Conservation (phyloP, 2,113 vertebrate species). For the Australoheros scitulus region DNA sequence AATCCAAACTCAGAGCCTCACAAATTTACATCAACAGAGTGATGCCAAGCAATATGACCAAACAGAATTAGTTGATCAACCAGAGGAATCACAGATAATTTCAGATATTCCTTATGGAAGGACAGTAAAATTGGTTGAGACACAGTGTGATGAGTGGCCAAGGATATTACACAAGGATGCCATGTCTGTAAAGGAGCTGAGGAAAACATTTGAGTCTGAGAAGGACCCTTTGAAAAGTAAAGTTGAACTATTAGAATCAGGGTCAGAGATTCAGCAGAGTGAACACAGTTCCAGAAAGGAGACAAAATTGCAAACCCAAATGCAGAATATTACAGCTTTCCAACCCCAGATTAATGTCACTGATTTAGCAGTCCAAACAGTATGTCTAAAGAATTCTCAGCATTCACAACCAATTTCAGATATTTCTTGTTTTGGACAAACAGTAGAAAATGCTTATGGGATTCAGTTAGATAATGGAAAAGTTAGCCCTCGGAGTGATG, state of each 20-base stretch:
- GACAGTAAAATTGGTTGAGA: constrained; percentile 1
- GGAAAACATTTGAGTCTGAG: constrained; percentile 87
- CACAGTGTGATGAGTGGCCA: constrained; percentile 61
- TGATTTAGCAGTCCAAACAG: neutral
- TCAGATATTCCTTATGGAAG: constrained; percentile 3
- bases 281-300: constrained; percentile 20
- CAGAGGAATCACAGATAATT: constrained; percentile 9
- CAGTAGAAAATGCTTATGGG: neutral
- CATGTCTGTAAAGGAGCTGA: constrained; percentile 89
- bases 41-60: constrained; percentile 4
- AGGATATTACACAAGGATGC: constrained; percentile 71
- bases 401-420: constrained; percentile 30
- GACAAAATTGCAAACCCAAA: constrained; percentile 9
- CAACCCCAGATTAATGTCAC: neutral
- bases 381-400: neutral
- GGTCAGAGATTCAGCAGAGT: neutral
- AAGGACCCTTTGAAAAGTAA: constrained; percentile 4
- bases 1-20: neutral
- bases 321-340: neutral
- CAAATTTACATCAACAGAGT: neutral
- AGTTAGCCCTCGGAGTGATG: neutral
- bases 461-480: constrained; percentile 15
- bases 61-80: neutral
- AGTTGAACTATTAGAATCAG: neutral
- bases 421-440: constrained; percentile 7